phyloP scores from a whole-genome alignment of 53 echinoderm and acorn worm species.

The Stichopus horrens region DNA sequence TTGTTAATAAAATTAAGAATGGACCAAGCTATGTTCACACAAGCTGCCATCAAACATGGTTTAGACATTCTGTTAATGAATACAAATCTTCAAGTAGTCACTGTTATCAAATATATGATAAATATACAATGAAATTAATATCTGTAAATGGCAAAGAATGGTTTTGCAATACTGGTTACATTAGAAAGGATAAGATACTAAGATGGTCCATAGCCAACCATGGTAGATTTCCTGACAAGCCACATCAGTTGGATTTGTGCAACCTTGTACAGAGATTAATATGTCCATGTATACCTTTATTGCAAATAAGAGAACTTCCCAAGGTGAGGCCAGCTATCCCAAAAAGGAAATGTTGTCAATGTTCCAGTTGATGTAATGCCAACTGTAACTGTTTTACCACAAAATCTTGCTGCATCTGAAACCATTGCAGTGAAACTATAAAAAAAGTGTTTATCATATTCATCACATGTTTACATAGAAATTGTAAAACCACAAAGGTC shows the following conservation, averaged over 20 bases:
- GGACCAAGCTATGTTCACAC: slow-evolving; percentile 51
- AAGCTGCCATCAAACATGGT: slow-evolving; percentile 54
- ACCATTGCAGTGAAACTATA: slow-evolving; percentile 54
- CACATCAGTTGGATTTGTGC: slow-evolving; percentile 30
- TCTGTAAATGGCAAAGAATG: slow-evolving; percentile 39
- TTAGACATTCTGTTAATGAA: slow-evolving; percentile 44
- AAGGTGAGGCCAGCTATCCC: slow-evolving; percentile 38
- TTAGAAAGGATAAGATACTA: slow-evolving; percentile 30
- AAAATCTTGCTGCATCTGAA: slow-evolving; percentile 3
- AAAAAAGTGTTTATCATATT: slow-evolving; percentile 6
- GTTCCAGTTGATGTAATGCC: slow-evolving; percentile 54
- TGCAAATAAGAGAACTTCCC: slow-evolving; percentile 54
- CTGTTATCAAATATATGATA: neutral
- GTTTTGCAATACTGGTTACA: slow-evolving; percentile 49
- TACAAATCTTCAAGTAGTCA: neutral
- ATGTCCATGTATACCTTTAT: slow-evolving; percentile 49
- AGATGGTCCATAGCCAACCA: slow-evolving; percentile 16
- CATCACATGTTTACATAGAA: slow-evolving; percentile 15
- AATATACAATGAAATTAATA: neutral
- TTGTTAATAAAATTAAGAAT: neutral
- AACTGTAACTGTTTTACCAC: slow-evolving; percentile 45
- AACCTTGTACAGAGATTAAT: slow-evolving; percentile 47
- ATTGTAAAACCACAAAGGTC: neutral
- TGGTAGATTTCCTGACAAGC: slow-evolving; percentile 33
- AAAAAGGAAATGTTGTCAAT: slow-evolving; percentile 40